A percentile compares a stretch with the other conserved stretches of the same genome.
Evolutionary conservation across 2,797 vertebrate species (phyloP).

Genomic region (Hoplostethus atlanticus): DNA sequence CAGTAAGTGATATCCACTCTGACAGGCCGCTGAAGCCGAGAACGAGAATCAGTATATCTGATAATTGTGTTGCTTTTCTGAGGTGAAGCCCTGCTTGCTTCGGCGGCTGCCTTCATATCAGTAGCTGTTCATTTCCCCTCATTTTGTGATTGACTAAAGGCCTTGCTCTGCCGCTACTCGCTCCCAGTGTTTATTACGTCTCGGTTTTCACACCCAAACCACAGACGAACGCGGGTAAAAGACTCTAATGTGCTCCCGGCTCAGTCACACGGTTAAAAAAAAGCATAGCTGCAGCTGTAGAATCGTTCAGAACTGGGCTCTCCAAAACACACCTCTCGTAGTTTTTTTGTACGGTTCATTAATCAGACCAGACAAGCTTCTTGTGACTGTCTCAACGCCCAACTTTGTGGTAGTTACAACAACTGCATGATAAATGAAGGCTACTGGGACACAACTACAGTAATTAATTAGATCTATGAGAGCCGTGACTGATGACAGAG

Average conservation of each 20-base stretch:
- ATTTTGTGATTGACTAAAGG: conserved; percentile 1
- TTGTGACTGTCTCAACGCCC: background rate
- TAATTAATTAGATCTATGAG: background rate
- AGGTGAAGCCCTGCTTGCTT: conserved; percentile 9
- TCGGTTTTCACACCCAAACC: conserved; percentile 20
- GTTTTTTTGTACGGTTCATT: conserved; percentile 26
- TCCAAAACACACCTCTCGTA: background rate
- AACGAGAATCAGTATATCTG: conserved; percentile 9
- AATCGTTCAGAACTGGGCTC: conserved; percentile 10
- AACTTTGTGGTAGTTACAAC: conserved; percentile 23
- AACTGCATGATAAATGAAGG: conserved; percentile 8
- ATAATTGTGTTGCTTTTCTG: conserved; percentile 6
- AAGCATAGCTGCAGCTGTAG: background rate
- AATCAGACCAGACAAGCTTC: conserved; percentile 40
- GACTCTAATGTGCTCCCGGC: background rate
- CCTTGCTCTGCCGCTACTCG: conserved; percentile 16
- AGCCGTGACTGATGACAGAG: conserved; percentile 2
- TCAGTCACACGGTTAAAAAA: background rate
- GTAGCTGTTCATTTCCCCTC: conserved; percentile 20
- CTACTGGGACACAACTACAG: background rate
- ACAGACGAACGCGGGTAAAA: background rate
- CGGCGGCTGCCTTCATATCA: conserved; percentile 7
- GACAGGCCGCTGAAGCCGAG: background rate
- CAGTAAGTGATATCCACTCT: background rate
- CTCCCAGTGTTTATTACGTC: conserved; percentile 13